phyloP scores from a whole-genome alignment of 2,888 invertebrate genomes.

The Nemotelus pantherinus region DNA sequence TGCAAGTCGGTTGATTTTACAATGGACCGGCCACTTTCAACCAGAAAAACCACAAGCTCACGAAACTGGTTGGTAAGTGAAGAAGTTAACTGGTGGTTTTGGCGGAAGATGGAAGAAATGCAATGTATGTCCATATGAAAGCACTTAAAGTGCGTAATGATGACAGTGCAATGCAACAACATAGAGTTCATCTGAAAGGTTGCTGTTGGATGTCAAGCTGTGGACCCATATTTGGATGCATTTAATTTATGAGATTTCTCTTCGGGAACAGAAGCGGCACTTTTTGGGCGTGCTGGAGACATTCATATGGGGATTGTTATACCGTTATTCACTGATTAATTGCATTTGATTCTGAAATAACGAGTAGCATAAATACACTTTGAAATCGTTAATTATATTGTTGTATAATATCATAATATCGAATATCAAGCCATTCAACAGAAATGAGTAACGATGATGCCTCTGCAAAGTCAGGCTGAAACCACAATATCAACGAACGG shows the following conservation, averaged over 20 bases:
- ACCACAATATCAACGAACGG: too few relatives aligned
- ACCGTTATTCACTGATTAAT: too few relatives aligned
- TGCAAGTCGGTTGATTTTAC: background rate
- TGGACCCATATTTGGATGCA: background rate
- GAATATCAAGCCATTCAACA: too few relatives aligned
- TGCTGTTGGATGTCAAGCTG: background rate
- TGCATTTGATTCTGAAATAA: too few relatives aligned
- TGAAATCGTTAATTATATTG: too few relatives aligned
- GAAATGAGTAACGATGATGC: too few relatives aligned
- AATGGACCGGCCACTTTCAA: background rate
- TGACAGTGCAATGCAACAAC: constrained; percentile 3
- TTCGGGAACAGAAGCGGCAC: background rate
- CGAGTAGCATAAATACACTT: too few relatives aligned
- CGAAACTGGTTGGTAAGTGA: background rate
- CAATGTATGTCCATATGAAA: background rate
- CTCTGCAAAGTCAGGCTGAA: too few relatives aligned
- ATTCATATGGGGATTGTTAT: too few relatives aligned
- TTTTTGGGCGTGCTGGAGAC: too few relatives aligned
- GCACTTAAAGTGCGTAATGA: constrained; percentile 2
- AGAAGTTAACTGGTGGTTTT: constrained; percentile 7
- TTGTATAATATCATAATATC: too few relatives aligned
- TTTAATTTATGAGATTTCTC: constrained; percentile 5
- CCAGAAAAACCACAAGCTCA: background rate
- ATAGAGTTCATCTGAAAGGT: background rate
- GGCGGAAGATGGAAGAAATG: background rate